Percentiles rank a stretch among this genome's conserved stretches.
Conservation (phyloP, 2,797 vertebrate genomes). For the Knipowitschia caucasica region DNA sequence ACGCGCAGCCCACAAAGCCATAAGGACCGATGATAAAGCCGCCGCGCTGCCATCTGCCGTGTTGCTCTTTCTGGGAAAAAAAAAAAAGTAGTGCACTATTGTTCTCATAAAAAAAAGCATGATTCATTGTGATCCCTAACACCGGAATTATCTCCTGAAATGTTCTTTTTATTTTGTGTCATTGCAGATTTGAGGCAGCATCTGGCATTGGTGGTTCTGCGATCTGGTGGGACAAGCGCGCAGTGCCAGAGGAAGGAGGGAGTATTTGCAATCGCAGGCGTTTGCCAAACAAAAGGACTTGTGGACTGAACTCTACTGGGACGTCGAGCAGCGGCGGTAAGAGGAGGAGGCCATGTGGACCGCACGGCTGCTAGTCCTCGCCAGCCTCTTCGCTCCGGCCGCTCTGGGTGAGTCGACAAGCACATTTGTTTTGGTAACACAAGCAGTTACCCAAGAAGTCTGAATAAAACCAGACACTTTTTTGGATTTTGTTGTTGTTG, state of each 20-base stretch:
- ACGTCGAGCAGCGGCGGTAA: slow-evolving; percentile 62
- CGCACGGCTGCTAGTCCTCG: slow-evolving; percentile 86
- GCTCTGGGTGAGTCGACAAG: slow-evolving; percentile 82
- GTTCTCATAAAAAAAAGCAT: slow-evolving; percentile 24
- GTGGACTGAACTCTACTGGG: slow-evolving; percentile 55
- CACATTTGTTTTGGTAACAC: slow-evolving; percentile 12
- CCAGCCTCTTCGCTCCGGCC: slow-evolving; percentile 83
- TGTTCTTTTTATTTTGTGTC: slow-evolving; percentile 9
- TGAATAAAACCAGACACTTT: too few species aligned
- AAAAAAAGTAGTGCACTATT: too few species aligned
- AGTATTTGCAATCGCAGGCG: slow-evolving; percentile 28
- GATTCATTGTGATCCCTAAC: slow-evolving; percentile 18
- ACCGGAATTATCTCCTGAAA: slow-evolving; percentile 13
- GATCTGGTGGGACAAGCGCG: slow-evolving; percentile 24
- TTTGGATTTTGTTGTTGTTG: too few species aligned
- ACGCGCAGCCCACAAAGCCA: slow-evolving; percentile 46
- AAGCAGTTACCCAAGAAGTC: too few species aligned
- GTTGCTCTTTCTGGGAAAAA: slow-evolving; percentile 32
- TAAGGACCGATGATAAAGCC: slow-evolving; percentile 52
- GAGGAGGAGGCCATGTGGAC: slow-evolving; percentile 89
- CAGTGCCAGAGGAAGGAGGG: slow-evolving; percentile 53
- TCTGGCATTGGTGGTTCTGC: slow-evolving; percentile 26
- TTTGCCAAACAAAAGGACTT: slow-evolving; percentile 43
- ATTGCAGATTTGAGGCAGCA: slow-evolving; percentile 34
- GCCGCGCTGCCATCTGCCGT: slow-evolving; percentile 55